Percentiles rank a stretch among this genome's conserved stretches.
Conservation (phyloP, 2,113 vertebrate genomes). For the Pedetes capensis region DNA sequence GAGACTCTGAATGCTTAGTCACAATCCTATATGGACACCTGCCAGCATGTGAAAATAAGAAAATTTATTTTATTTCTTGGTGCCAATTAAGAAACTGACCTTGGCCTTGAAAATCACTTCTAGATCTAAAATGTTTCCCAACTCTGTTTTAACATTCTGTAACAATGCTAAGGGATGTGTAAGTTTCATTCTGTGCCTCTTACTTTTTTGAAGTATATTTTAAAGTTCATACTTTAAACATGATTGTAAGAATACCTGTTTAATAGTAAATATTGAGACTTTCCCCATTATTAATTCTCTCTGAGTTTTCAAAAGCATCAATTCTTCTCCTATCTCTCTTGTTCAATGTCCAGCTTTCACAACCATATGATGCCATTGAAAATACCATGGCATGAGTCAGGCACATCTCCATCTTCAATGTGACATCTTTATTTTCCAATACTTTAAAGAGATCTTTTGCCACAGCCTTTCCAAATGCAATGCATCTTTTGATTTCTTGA, state of each 20-base stretch:
- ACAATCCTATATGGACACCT: not conserved
- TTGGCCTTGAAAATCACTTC: not conserved
- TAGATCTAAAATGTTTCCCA: not conserved
- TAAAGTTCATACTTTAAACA: not conserved
- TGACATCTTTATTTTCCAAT: no score
- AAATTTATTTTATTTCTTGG: not conserved
- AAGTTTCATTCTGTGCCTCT: not conserved
- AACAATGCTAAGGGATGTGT: not conserved
- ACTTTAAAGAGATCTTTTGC: no score
- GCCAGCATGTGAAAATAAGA: not conserved
- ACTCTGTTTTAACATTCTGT: not conserved
- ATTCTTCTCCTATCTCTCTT: no score
- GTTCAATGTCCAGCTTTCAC: no score
- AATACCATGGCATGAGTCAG: no score
- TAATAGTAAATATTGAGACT: not conserved
- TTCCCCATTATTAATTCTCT: not conserved
- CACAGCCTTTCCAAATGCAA: no score
- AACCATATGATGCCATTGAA: no score
- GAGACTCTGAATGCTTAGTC: not conserved
- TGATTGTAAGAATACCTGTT: not conserved
- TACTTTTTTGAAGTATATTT: not conserved
- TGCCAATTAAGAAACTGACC: not conserved
- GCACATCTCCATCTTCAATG: no score
- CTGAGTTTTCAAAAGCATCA: not conserved
- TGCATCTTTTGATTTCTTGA: no score